Evolutionary conservation across 2,113 vertebrate genomes (phyloP).

Genomic region (Apaloderma vittatum): DNA sequence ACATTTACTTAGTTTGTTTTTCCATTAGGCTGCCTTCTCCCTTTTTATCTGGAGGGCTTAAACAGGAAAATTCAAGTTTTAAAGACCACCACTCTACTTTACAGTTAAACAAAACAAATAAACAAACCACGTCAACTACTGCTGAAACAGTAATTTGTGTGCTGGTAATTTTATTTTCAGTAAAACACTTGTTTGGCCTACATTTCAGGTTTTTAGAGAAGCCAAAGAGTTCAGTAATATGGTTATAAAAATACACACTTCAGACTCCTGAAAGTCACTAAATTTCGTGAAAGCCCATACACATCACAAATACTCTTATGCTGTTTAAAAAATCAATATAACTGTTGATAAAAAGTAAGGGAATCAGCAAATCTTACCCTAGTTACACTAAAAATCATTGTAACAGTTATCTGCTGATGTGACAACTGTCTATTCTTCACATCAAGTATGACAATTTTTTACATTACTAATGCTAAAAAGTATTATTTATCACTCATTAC

Average conservation of each 20-base stretch:
- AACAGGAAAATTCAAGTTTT: not conserved
- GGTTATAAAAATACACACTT: not conserved
- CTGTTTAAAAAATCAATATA: not conserved
- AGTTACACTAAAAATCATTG: not conserved
- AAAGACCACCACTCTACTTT: not conserved
- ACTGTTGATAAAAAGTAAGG: not conserved
- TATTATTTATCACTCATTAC: not conserved
- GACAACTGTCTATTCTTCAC: not conserved
- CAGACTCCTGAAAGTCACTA: not conserved
- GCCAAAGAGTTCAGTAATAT: not conserved
- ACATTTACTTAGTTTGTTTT: not conserved
- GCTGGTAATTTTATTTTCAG: not conserved
- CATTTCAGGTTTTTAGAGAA: not conserved
- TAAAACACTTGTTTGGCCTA: not conserved
- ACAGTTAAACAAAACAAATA: not conserved
- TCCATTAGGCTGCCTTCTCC: not conserved
- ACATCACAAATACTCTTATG: not conserved
- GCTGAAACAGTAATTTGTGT: not conserved
- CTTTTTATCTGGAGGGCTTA: not conserved
- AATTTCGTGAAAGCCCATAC: not conserved
- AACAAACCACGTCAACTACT: not conserved
- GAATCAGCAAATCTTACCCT: not conserved
- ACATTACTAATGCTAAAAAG: not conserved
- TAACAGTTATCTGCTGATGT: not conserved
- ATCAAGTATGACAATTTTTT: not conserved